These are phyloP conservation scores for Tineola bisselliella DNA, from an alignment of 2,888 invertebrate genomes.

Conservation along the genomic window DNA sequence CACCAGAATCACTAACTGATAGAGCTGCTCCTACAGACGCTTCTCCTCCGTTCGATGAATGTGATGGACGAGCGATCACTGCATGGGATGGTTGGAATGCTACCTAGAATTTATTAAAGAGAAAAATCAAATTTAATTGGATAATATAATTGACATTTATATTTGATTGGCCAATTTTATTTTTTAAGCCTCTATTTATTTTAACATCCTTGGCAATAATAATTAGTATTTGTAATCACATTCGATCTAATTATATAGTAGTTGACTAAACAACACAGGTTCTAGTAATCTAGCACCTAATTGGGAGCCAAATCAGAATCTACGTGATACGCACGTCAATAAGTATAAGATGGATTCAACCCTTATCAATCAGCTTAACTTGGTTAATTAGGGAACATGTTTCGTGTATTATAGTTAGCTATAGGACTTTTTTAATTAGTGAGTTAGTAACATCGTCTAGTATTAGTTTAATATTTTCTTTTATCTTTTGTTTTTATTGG, in stretches of 20 bases:
- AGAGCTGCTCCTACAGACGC: constrained; percentile 59
- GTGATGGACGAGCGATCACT: constrained; percentile 53
- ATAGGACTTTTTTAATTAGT: no score
- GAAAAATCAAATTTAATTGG: constrained; percentile 22
- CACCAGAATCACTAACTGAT: constrained; percentile 49
- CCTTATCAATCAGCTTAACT: neutral
- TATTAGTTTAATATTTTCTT: no score
- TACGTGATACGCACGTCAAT: neutral
- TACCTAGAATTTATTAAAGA: neutral
- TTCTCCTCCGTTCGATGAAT: constrained; percentile 50
- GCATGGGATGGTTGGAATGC: constrained; percentile 45
- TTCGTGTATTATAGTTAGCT: neutral
- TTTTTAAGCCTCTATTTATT: no score
- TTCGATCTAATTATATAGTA: no score
- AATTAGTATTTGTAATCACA: no score
- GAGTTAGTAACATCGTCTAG: no score
- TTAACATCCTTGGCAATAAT: no score
- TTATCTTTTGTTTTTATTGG: no score
- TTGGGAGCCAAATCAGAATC: neutral
- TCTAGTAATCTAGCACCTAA: neutral
- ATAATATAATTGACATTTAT: no score
- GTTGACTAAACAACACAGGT: no score
- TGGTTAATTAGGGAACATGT: neutral
- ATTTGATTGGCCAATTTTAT: no score
- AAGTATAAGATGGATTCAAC: neutral